Conservation (phyloP, 2,797 vertebrate genomes). For the Manis crassicaudata region DNA sequence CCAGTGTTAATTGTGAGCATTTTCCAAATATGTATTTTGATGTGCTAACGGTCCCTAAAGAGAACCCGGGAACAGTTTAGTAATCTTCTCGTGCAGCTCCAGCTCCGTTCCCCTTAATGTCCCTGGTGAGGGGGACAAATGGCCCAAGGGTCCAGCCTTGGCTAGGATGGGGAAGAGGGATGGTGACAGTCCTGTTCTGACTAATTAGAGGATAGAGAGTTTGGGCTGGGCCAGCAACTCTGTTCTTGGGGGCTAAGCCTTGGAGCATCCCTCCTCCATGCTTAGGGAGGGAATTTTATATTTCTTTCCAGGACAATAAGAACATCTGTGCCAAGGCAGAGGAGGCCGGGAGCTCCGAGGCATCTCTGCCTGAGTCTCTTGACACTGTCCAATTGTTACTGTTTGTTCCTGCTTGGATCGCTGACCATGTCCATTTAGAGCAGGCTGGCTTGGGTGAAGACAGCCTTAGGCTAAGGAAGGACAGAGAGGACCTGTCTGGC, state of each 20-base stretch:
- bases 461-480: constrained; percentile 45
- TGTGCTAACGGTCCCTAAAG: constrained; percentile 73
- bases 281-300: constrained; percentile 64
- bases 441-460: constrained; percentile 64
- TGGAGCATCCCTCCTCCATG: background rate
- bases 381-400: constrained; percentile 80
- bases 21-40: constrained; percentile 80
- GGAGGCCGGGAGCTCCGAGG: constrained; percentile 72
- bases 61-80: constrained; percentile 38
- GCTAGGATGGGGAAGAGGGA: constrained; percentile 17
- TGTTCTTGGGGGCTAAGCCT: constrained; percentile 45
- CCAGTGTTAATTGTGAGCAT: constrained; percentile 76
- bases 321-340: constrained; percentile 78
- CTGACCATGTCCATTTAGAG: constrained; percentile 62
- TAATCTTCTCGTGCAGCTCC: constrained; percentile 13
- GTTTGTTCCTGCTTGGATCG: constrained; percentile 72
- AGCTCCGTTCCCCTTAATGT: constrained; percentile 30
- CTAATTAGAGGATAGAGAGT: constrained; percentile 33
- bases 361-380: constrained; percentile 76
- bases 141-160: background rate
- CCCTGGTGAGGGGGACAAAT: constrained; percentile 44
- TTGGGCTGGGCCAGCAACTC: constrained; percentile 9
- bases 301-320: constrained; percentile 77
- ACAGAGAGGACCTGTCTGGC: constrained; percentile 22
- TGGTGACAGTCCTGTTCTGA: constrained; percentile 26